Base-by-base conservation (phyloP, 2,113 vertebrate genomes). In the Sterrhoptilus dennistouni region DNA sequence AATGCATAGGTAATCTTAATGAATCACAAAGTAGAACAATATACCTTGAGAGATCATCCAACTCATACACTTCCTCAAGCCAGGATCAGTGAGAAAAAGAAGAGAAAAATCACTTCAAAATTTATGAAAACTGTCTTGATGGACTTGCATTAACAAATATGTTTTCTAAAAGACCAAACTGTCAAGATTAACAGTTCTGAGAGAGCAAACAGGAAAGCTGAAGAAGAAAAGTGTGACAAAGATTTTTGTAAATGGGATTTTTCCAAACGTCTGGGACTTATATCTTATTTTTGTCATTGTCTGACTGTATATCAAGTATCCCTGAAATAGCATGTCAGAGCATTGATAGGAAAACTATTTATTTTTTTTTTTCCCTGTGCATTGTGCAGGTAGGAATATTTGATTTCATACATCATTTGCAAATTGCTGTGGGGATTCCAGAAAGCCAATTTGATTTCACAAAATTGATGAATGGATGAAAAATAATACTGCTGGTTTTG, bases 381-480 rank as follows among this genome's bases (percentile, higher is more conserved):
- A 27, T 12, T 28, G 9, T 47, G 33, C 33, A 83, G 50, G 83
- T 85, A 85, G 24, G 59, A 96, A 95, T 83, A 81, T 94, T 83
- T 89, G 36, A 88, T 85, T 91, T 93, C 91, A 80, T 91, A 59
- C 12, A 50, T 63, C n/a, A 79, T 91, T 94, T 94, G 35, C 42
- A 94, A 91, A 83, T 80, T 93, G 68, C 82, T 66, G 18, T 91
- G 78, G 66, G 78, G 66, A 79, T 85, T 95, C 75, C 47, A 93
- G 57, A 76, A 72, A 90, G 18, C 21, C 25, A 91, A 75, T 66
- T 49, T 87, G 36, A 53, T 25, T 83, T 91, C 33, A 82, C 11
- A 76, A 69, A 94, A 68, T 7, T 95, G 89, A 93, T 91, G 83
- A 91, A 95, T 71, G n/a, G 71, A 50, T 35, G 25, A 79, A 83